These are phyloP conservation scores for Lasioglossum leucozonium DNA, from an alignment of 2,888 invertebrate genomes.

Conservation along the genomic window DNA sequence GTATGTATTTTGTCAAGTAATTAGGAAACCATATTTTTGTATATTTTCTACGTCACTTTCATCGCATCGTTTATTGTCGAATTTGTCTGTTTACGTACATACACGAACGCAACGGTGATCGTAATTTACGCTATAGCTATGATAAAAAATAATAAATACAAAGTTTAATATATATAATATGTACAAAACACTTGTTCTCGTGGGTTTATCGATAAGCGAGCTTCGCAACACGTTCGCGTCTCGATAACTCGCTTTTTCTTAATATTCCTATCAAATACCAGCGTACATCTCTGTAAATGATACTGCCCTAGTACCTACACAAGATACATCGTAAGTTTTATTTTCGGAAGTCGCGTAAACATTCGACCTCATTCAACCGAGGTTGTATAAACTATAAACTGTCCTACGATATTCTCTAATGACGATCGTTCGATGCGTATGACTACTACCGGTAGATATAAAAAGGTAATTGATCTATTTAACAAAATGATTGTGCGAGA, in stretches of 20 bases:
- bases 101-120: slow-evolving; percentile 60
- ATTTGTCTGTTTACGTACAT: slow-evolving; percentile 52
- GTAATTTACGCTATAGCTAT: slow-evolving; percentile 50
- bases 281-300: slow-evolving; percentile 21
- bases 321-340: slow-evolving; percentile 12
- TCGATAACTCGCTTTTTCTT: slow-evolving; percentile 26
- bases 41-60: neutral
- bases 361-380: neutral
- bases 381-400: slow-evolving; percentile 16
- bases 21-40: neutral
- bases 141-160: slow-evolving; percentile 71
- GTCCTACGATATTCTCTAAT: neutral
- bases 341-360: neutral
- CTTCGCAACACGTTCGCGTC: slow-evolving; percentile 22
- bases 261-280: slow-evolving; percentile 16
- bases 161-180: slow-evolving; percentile 59
- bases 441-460: neutral
- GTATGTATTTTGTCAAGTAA: neutral
- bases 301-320: slow-evolving; percentile 16
- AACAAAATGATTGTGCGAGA: slow-evolving; percentile 41
- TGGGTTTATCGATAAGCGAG: slow-evolving; percentile 15
- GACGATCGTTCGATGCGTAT: neutral
- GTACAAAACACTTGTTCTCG: slow-evolving; percentile 52
- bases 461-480: slow-evolving; percentile 12
- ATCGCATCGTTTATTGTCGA: slow-evolving; percentile 65